Evolutionary conservation across 2,113 vertebrate species (phyloP).

Genomic region (Bettongia penicillata): DNA sequence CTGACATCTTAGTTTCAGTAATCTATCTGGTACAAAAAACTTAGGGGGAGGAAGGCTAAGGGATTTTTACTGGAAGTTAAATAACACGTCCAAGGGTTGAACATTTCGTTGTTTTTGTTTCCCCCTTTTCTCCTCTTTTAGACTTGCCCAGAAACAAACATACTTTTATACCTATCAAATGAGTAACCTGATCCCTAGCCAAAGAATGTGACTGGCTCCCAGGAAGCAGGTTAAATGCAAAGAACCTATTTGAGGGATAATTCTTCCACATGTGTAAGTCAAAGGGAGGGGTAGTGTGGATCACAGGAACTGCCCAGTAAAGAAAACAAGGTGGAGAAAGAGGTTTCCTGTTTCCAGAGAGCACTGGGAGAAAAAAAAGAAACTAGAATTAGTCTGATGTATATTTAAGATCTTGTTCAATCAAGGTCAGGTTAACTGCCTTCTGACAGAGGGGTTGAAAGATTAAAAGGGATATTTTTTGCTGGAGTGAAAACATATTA

Average conservation of each 20-base stretch:
- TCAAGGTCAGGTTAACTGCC: background rate
- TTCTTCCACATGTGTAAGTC: conserved; percentile 37
- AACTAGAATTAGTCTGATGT: background rate
- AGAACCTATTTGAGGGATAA: conserved; percentile 35
- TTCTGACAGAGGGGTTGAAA: background rate
- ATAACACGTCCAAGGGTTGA: background rate
- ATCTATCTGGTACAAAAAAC: conserved; percentile 32
- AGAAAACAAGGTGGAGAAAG: conserved; percentile 55
- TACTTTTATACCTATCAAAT: conserved; percentile 54
- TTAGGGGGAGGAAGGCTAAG: conserved; percentile 41
- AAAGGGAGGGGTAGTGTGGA: conserved; percentile 34
- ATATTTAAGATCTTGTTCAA: background rate
- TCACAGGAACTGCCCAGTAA: conserved; percentile 51
- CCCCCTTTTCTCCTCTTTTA: conserved; percentile 18
- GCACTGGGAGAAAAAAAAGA: background rate
- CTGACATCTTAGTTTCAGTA: conserved; percentile 56
- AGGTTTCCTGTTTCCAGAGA: conserved; percentile 41
- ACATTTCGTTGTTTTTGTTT: conserved; percentile 10
- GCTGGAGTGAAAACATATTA: background rate
- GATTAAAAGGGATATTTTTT: background rate
- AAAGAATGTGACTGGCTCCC: conserved; percentile 65
- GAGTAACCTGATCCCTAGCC: conserved; percentile 61
- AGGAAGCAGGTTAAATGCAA: conserved; percentile 60
- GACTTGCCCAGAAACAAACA: conserved; percentile 58
- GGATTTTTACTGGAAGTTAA: conserved; percentile 17